phyloP scores from a whole-genome alignment of 2,797 vertebrate genomes.

The Myoxocephalus aenaeus region DNA sequence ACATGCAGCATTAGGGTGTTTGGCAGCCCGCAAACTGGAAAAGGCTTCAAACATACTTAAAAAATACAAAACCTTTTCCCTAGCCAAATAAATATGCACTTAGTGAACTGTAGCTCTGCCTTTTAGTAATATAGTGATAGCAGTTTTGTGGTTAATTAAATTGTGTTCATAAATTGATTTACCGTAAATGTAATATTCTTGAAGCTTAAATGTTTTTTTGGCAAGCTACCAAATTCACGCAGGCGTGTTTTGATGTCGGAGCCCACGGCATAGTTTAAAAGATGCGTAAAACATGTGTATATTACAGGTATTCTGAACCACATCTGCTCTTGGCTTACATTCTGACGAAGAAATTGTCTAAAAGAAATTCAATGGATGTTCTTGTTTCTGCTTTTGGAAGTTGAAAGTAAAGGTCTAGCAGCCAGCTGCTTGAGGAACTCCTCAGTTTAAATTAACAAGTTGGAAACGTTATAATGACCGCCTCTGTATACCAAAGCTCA shows the following conservation, averaged over 20 bases:
- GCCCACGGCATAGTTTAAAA: slow-evolving; percentile 28
- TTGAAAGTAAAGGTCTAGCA: slow-evolving; percentile 25
- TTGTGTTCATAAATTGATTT: slow-evolving; percentile 22
- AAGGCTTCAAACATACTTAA: slow-evolving; percentile 34
- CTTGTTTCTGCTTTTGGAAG: slow-evolving; percentile 19
- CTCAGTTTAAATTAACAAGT: slow-evolving; percentile 6
- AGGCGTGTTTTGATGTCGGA: slow-evolving; percentile 28
- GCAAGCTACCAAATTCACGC: slow-evolving; percentile 8
- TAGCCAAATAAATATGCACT: slow-evolving; percentile 24
- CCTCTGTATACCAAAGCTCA: slow-evolving; percentile 5
- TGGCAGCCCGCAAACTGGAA: slow-evolving; percentile 18
- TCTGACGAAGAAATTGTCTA: slow-evolving; percentile 5
- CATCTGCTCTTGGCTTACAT: slow-evolving; percentile 27
- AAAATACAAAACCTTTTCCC: slow-evolving; percentile 27
- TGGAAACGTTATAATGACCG: slow-evolving; percentile 12
- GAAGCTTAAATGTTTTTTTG: slow-evolving; percentile 25
- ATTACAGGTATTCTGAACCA: slow-evolving; percentile 24
- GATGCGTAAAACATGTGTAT: slow-evolving; percentile 15
- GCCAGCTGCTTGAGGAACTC: background rate
- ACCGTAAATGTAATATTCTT: slow-evolving; percentile 20
- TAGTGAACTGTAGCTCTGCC: slow-evolving; percentile 9
- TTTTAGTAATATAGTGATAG: slow-evolving; percentile 16
- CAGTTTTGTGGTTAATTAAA: slow-evolving; percentile 27
- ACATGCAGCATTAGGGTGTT: background rate
- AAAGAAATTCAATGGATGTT: background rate